Evolutionary conservation across 2,113 vertebrate genomes (phyloP), one percentile per base, ranked within the genome.

Genomic region (Solea senegalensis): DNA sequence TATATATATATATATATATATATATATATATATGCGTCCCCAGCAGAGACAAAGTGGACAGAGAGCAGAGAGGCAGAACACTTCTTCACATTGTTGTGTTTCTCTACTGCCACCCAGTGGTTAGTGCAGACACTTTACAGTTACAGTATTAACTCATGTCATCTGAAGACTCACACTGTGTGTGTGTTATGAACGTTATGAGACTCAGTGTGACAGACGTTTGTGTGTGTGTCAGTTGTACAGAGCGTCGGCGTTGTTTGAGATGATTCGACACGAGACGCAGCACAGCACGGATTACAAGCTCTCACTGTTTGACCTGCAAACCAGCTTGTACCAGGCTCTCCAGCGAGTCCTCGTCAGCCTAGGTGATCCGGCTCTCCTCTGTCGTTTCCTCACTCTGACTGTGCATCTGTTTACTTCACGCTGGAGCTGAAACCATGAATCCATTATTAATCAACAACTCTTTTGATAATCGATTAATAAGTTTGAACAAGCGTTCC

Each of bases 301-400:
- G 55, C 95, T 97, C 61, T 97, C 96, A 0, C 94, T 98, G 78
- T 98, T 98, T 0, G 96, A 98, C 86, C 95, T 98, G 79, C 97
- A 98, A 86, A 98, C 96, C 0, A 95, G 96, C n/a, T 96, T 94
- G 48, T 98, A 98, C 78, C 96, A 98, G 91, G 96, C 97, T 87
- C 91, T 98, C 86, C 97, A 98, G 91, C 92, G 96, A 43, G 96
- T 98, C 59, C 95, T 99, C 0, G 96, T 99, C 90, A 97, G 93
- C 82, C 93, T 98, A 0, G 97, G 97, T 98, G 92, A 94, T 86
- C 21, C 0, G 8, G 7, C 59, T 15, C 9, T 3, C 14, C 41
- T 21, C 9, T 60, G 11, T 57, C 52, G 9, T 4, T 5, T 5
- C 65, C 40, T 2, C 66, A 5, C 49, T 13, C 6, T 6, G 7